Evolutionary conservation across 2,888 invertebrate genomes (phyloP).

Genomic region (Pandemis heparana): DNA sequence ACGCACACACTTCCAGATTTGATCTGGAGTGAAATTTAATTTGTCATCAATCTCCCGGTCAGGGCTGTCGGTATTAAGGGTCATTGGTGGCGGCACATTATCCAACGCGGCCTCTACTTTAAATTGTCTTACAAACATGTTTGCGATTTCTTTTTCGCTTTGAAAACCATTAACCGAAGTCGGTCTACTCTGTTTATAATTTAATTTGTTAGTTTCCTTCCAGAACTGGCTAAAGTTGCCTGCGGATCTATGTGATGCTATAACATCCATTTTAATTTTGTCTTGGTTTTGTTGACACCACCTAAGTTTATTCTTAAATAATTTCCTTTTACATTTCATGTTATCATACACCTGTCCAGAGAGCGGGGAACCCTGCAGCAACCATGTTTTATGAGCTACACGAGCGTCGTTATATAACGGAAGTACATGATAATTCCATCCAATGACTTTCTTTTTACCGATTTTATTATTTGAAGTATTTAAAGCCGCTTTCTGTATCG

Average conservation of each 20-base stretch:
- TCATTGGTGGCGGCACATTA: not conserved
- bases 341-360: not conserved
- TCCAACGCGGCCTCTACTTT: not conserved
- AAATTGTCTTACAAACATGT: not conserved
- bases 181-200: constrained; percentile 1
- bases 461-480: no score
- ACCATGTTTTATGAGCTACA: not conserved
- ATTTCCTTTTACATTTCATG: not conserved
- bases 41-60: not conserved
- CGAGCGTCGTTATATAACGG: not conserved
- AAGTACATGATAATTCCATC: not conserved
- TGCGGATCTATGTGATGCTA: not conserved
- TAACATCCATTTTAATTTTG: not conserved
- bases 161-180: not conserved
- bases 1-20: not conserved
- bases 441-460: not conserved
- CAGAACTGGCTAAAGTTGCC: constrained; percentile 7
- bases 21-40: not conserved
- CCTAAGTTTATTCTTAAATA: no score
- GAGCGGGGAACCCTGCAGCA: not conserved
- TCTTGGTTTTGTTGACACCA: not conserved
- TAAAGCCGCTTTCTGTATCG: no score
- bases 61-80: not conserved
- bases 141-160: constrained; percentile 2
- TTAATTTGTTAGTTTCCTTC: constrained; percentile 3